Base-by-base conservation (phyloP, 2,888 invertebrate species). In the Automeris io region DNA sequence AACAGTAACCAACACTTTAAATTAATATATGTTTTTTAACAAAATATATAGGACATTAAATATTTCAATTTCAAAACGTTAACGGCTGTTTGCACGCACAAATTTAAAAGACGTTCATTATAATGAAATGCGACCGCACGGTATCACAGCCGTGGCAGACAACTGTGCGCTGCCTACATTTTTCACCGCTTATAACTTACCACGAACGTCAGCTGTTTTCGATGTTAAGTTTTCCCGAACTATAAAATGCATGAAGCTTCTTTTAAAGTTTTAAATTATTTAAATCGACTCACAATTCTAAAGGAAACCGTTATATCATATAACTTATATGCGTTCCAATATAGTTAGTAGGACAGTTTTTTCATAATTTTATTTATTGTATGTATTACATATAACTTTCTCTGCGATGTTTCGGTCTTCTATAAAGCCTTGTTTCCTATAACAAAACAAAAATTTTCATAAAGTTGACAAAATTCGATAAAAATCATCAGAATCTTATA, bases 131-230 rank as follows among this genome's bases (percentile, higher is more conserved):
- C 5, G 26, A 18, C 22, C 21, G 33, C 16, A 45, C 49, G 49
- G 40, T 46, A 19, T 3, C 29, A 29, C 13, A 29, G 29, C 47
- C 46, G 51, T 52, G 54, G 51, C 54, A 66, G 66, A 63, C 75
- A 68, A 79, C 75, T 75, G 78, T 61, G 57, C 51, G 61, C 52
- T 49, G 50, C 55, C 45, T 52, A 47, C 55, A 57, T 54, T 66
- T 72, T 72, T 73, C 72, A 73, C 67, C 68, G 69, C 67, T 73
- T 81, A 69, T 79, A 79, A 65, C 71, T 61, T 61, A 69, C 62
- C 65, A 62, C 74, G 68, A 62, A 63, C 70, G 64, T 57, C 80
- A 80, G 74, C 72, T 81, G 83, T 54, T 67, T 61, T 59, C 53
- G 50, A 60, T 63, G 57, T 49, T 35, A 58, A 61, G 51, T 72